Evolutionary conservation across 2,797 vertebrate genomes (phyloP), one percentile per base, ranked within the genome.

Genomic region (Mareca penelope): DNA sequence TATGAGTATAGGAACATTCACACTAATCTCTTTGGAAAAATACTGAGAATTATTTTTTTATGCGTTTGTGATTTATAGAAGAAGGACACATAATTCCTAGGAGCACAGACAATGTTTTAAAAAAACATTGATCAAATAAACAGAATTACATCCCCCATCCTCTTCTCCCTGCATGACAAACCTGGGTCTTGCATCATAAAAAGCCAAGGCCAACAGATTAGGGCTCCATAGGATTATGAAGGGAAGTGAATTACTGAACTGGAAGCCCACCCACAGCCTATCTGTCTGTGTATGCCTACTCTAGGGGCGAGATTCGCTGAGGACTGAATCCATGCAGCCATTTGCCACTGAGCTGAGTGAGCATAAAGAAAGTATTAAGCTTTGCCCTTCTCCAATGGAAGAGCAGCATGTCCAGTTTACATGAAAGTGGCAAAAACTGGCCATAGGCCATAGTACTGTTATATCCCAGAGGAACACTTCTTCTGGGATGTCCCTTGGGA

Each of bases 1-100:
- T 95, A 96, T 50, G 63, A 95, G 88, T 77, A 85, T 69, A 92
- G 59, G 85, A 95, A 96, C 88, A 95, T 96, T 95, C 89, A 88
- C 91, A 93, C 93, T 89, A 72, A 86, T 95, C 48, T 83, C 84
- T 76, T 94, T 12, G 42, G 95, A 90, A 95, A 94, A 91, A 68
- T 90, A 93, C 63, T 44, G 77, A 72, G 56, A 53, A 64, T 33
- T 59, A 2, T 42, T 70, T 81, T 44, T 88, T 44, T 28, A 65
- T 61, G 37, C 61, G 31, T 89, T 93, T 93, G 71, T 96, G 95
- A 94, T 96, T 97, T 96, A 94, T 73, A 89, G 57, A 91, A 83
- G 55, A 35, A 57, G 79, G 48, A 69, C 78, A 48, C 81, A 59
- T 60, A 86, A 94, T 70, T 91, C 79, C 72, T 80, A 44, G 52